Base-by-base conservation (phyloP, 2,888 invertebrate genomes). In the Sarcophaga carnaria region DNA sequence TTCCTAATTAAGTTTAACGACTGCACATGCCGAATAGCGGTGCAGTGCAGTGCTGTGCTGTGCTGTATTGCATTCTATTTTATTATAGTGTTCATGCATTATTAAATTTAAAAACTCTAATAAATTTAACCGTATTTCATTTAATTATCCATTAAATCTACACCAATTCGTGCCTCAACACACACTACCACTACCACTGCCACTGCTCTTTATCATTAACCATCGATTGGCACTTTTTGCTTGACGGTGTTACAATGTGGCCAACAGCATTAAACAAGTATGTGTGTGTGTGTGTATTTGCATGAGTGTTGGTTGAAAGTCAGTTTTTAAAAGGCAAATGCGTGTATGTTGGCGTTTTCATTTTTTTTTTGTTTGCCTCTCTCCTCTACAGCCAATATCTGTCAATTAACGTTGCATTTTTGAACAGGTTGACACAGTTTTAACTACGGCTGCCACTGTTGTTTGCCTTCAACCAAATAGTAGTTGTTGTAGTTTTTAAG, bases 91-190 rank as follows among this genome's bases (percentile, higher is more conserved):
- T 27, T 63, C 17, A 62, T 78, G 72, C 67, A 79, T 75, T 84
- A 79, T 79, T 84, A 80, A 84, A 75, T 79, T 83, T 83, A 54
- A 79, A 54, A 79, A 80, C 83, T 75, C 64, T 80, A 84, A 74
- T 84, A 75, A 84, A 84, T 79, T 70, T 69, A 54, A 47, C 17
- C 54, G 70, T 80, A 71, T 59, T 84, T 37, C 25, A 71, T 74
- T 84, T 69, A 80, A 84, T 84, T 80, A 80, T 84, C 70, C 74
- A 84, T 80, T 84, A 84, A 80, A 76, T 80, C 75, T 64, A 70
- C 64, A 79, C 75, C 17, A 59, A 20, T 64, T 27, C 22, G 8
- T 67, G 47, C 10, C 11, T 20, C 47, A 67, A 3, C 60, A 14
- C 4, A 37, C 60, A 10, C n/a, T 45, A 27, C 11, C 45, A 3